These are phyloP conservation scores for Magallana angulata DNA, from an alignment of 1,140 invertebrate species.

Conservation along the genomic window DNA sequence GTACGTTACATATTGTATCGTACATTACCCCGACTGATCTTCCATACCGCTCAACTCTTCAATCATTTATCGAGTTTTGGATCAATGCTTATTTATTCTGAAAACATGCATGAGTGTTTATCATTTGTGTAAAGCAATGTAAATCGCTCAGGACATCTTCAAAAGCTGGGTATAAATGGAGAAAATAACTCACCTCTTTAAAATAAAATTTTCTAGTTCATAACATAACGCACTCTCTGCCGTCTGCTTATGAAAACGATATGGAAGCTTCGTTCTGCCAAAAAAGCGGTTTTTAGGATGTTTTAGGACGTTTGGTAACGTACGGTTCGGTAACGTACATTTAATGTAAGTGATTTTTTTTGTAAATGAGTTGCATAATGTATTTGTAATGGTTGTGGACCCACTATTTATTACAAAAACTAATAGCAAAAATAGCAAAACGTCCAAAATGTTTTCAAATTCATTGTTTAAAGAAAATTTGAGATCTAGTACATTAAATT, in stretches of 20 bases:
- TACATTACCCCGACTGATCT: no score
- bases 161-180: background rate
- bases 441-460: background rate
- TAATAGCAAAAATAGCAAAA: constrained; percentile 1
- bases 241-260: background rate
- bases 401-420: background rate
- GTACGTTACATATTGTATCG: background rate
- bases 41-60: background rate
- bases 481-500: constrained; percentile 4
- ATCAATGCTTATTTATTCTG: background rate
- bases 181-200: constrained; percentile 1
- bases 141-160: background rate
- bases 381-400: background rate
- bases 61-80: background rate
- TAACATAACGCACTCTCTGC: background rate
- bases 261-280: background rate
- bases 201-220: background rate
- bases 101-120: background rate
- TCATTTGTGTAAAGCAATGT: background rate
- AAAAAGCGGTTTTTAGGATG: background rate
- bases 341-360: background rate
- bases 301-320: background rate
- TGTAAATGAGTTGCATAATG: background rate
- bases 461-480: background rate
- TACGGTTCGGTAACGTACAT: constrained; percentile 16